These are phyloP conservation scores for Pao palembangensis DNA, from an alignment of 2,113 vertebrate genomes.

Conservation along the genomic window DNA sequence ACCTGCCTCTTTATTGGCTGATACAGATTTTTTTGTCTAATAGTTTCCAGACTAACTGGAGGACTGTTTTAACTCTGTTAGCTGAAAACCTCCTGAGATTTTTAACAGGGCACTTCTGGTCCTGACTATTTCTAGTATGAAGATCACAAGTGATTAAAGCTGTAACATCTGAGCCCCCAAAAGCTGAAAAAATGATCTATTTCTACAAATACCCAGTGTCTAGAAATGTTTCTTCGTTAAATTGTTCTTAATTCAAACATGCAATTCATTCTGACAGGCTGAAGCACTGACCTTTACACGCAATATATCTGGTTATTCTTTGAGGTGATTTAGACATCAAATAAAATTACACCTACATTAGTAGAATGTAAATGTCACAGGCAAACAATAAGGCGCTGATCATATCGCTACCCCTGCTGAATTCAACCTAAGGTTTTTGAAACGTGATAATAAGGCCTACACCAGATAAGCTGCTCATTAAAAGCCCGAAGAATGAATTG, in stretches of 20 bases:
- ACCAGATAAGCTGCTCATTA: not conserved
- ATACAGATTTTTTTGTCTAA: too few relatives aligned
- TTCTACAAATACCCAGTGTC: too few relatives aligned
- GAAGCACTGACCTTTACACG: not conserved
- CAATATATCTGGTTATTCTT: not conserved
- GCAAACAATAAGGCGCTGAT: not conserved
- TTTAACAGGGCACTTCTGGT: conserved; percentile 1
- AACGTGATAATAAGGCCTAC: too few relatives aligned
- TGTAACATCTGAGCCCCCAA: conserved; percentile 27
- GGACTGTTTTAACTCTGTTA: conserved; percentile 21
- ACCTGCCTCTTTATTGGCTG: too few relatives aligned
- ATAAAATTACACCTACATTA: not conserved
- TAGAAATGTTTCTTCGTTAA: not conserved
- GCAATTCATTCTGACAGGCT: not conserved
- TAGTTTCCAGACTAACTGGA: too few relatives aligned
- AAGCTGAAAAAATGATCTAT: not conserved
- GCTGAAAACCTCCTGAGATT: not conserved
- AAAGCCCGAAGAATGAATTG: not conserved
- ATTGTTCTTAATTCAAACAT: not conserved
- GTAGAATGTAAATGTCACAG: not conserved
- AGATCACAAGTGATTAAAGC: conserved; percentile 9
- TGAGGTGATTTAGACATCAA: not conserved
- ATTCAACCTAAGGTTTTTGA: not conserved
- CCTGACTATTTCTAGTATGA: conserved; percentile 1
- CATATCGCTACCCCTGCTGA: too few relatives aligned